Base-by-base conservation (phyloP, 2,888 invertebrate genomes). In the Pollenia angustigena region DNA sequence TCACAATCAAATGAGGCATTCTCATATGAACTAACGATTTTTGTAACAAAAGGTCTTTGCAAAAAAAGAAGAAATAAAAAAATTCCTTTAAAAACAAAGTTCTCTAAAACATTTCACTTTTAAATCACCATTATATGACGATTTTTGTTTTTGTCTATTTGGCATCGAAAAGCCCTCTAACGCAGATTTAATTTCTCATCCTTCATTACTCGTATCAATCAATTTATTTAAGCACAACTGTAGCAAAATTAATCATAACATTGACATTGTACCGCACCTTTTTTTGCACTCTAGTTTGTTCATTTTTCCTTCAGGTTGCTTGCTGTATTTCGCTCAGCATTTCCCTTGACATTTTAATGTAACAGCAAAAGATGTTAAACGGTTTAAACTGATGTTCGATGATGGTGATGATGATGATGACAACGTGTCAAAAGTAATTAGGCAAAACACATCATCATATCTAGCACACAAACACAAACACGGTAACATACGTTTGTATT, bases 391-490 rank as follows among this genome's bases (percentile, higher is more conserved):
- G 74, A 80, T 80, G 82, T 81, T 84, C 62, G 62, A 52, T 80
- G 60, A 71, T 52, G 11, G 60, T 48, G 32, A 76, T 52, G 48
- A 66, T 52, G 48, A 66, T 83, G 81, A 86, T 79, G 83, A 85
- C 87, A 88, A 88, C 85, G 87, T 88, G 87, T 88, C 88, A 88
- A 84, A 88, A 88, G 88, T 87, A 88, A 88, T 88, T 88, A 88
- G 86, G 86, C 85, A 88, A 87, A 81, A 84, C 82, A 84, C 74
- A 72, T 80, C 76, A 81, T 69, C 81, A 71, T 16, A 84, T 50
- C n/a, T 16, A 62, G 14, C 58, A 60, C 7, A 23, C 18, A 42
- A 2, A 62, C 23, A 23, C 52, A 54, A 16, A 46, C 32, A 48
- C n/a, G 32, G 18, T 23, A 32, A 44, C 6, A 11, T 1, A 4